Conservation (phyloP, 2,797 vertebrate species). For the Hippopotamyrus pictus region DNA sequence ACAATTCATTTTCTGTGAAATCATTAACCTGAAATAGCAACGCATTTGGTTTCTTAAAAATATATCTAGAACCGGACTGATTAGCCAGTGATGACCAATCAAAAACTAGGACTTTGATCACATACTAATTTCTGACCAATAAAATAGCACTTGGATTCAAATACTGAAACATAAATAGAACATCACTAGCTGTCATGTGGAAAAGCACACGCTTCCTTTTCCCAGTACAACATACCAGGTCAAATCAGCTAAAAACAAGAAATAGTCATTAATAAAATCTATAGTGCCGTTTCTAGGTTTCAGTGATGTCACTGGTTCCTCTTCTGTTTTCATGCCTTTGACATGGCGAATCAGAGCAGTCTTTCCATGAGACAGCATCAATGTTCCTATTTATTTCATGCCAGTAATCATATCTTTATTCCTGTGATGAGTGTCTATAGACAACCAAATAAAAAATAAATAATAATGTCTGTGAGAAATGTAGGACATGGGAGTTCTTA, state of each 20-base stretch:
- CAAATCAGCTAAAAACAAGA: not conserved
- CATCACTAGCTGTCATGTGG: not conserved
- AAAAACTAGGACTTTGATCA: not conserved
- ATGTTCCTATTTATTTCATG: not conserved
- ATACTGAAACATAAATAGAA: not conserved
- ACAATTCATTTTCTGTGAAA: not conserved
- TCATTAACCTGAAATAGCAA: not conserved
- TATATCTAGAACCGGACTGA: not conserved
- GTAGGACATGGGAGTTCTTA: not conserved
- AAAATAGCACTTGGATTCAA: not conserved
- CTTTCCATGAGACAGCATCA: not conserved
- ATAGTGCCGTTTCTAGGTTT: not conserved
- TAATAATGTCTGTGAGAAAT: not conserved
- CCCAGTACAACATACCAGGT: not conserved
- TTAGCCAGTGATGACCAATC: not conserved
- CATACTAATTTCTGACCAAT: conserved; percentile 1
- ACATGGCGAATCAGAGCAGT: not conserved
- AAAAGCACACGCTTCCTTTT: not conserved
- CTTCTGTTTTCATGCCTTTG: not conserved
- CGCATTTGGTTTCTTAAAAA: not conserved
- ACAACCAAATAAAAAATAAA: conserved; percentile 20
- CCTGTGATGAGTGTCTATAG: not conserved
- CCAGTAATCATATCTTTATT: not conserved
- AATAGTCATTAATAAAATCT: not conserved
- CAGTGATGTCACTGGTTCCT: not conserved